Conservation (phyloP, 2,113 vertebrate species). For the Antennarius striatus region DNA sequence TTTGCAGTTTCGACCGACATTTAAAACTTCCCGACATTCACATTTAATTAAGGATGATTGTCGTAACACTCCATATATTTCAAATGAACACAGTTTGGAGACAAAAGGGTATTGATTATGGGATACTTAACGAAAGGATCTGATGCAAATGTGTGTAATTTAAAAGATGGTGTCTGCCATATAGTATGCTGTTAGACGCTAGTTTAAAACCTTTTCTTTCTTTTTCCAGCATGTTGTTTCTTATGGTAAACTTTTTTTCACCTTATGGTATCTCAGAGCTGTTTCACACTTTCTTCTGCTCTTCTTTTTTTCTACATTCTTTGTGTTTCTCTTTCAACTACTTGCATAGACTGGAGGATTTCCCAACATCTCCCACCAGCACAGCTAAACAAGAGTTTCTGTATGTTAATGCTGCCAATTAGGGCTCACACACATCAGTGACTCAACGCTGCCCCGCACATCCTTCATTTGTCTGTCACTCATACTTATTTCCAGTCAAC, state of each 20-base stretch:
- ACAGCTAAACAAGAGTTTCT: slow-evolving; percentile 99
- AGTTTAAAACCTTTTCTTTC: slow-evolving; percentile 8
- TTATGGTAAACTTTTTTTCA: not conserved
- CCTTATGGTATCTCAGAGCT: slow-evolving; percentile 10
- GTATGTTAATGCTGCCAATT: slow-evolving; percentile 86
- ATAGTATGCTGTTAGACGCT: not conserved
- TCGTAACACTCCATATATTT: not conserved
- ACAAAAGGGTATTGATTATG: not conserved
- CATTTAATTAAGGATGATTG: not conserved
- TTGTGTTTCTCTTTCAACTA: slow-evolving; percentile 84
- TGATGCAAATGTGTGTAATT: not conserved
- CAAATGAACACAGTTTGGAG: not conserved
- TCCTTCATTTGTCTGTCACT: slow-evolving; percentile 48
- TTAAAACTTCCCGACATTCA: slow-evolving; percentile 1
- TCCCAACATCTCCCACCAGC: slow-evolving; percentile 99
- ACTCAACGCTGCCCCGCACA: slow-evolving; percentile 25
- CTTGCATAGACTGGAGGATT: slow-evolving; percentile 98
- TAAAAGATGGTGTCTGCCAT: not conserved
- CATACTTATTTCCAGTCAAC: slow-evolving; percentile 25
- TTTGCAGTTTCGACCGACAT: not conserved
- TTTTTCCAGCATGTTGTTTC: not conserved
- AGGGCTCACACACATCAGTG: slow-evolving; percentile 54
- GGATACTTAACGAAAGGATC: not conserved
- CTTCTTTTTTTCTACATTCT: slow-evolving; percentile 35
- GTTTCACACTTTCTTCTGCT: slow-evolving; percentile 55